phyloP scores from a whole-genome alignment of 1,140 invertebrate genomes.

The Hylyphantes graminicola region DNA sequence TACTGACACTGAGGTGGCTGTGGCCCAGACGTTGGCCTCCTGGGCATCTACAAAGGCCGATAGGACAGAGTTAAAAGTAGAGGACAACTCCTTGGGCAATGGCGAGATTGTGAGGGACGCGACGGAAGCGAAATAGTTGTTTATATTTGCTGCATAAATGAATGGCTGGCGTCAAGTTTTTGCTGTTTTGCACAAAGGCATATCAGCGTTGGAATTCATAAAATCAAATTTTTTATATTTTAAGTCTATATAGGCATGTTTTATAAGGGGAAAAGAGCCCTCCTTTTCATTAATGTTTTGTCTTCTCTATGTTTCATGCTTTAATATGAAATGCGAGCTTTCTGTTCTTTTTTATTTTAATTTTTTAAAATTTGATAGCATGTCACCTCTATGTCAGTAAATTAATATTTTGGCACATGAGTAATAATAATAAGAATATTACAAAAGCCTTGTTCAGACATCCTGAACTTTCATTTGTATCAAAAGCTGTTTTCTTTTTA shows the following conservation, averaged over 20 bases:
- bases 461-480: no score
- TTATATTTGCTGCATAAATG: not conserved
- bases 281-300: not conserved
- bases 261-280: not conserved
- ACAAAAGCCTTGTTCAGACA: no score
- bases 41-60: conserved; percentile 57
- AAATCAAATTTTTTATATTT: conserved; percentile 56
- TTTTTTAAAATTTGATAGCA: conserved; percentile 5
- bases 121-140: conserved; percentile 39
- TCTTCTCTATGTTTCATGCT: conserved; percentile 26
- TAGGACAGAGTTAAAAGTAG: conserved; percentile 37
- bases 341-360: conserved; percentile 27
- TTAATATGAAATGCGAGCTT: conserved; percentile 18
- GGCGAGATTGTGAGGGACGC: conserved; percentile 33
- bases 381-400: not conserved
- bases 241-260: conserved; percentile 35
- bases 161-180: conserved; percentile 11
- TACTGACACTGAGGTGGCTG: conserved; percentile 58
- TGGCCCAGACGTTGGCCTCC: conserved; percentile 52
- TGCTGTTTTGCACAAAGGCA: not conserved
- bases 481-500: no score
- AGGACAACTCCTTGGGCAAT: conserved; percentile 34
- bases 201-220: not conserved
- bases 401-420: not conserved
- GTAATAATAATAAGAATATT: not conserved